Evolutionary conservation across 2,888 invertebrate genomes (phyloP).

Genomic region (Zonitis immaculata): DNA sequence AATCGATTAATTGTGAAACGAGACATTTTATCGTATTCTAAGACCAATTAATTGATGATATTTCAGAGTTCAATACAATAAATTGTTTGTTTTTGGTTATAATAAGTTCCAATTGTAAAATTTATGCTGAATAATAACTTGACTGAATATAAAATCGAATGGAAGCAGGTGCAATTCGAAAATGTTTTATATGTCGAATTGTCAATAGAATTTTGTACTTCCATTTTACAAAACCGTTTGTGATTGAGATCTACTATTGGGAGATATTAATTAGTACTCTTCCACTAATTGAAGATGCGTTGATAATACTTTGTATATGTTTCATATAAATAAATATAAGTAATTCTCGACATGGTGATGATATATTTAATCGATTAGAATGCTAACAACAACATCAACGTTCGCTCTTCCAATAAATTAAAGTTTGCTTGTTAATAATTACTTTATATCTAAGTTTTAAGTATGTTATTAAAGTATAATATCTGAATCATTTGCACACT

Average conservation of each 20-base stretch:
- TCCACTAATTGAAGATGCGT: constrained; percentile 35
- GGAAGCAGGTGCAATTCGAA: too few species aligned
- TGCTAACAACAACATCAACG: background rate
- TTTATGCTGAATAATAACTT: too few species aligned
- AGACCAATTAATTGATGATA: too few species aligned
- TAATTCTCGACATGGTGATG: too few species aligned
- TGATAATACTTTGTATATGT: too few species aligned
- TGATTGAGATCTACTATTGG: constrained; percentile 34
- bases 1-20: too few species aligned
- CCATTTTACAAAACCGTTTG: constrained; percentile 34
- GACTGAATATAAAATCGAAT: background rate
- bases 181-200: too few species aligned
- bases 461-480: constrained; percentile 1
- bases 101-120: too few species aligned
- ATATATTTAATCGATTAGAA: background rate
- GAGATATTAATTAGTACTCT: constrained; percentile 29
- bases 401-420: background rate
- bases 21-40: too few species aligned
- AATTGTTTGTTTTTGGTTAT: too few species aligned
- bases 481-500: background rate
- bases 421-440: background rate
- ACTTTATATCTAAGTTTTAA: constrained; percentile 1
- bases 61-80: too few species aligned
- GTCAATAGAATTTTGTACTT: constrained; percentile 26
- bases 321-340: too few species aligned